A percentile compares a stretch with the other conserved stretches of the same genome.
Conservation (phyloP, 2,888 invertebrate species). For the Ichneumoninae sp. region DNA sequence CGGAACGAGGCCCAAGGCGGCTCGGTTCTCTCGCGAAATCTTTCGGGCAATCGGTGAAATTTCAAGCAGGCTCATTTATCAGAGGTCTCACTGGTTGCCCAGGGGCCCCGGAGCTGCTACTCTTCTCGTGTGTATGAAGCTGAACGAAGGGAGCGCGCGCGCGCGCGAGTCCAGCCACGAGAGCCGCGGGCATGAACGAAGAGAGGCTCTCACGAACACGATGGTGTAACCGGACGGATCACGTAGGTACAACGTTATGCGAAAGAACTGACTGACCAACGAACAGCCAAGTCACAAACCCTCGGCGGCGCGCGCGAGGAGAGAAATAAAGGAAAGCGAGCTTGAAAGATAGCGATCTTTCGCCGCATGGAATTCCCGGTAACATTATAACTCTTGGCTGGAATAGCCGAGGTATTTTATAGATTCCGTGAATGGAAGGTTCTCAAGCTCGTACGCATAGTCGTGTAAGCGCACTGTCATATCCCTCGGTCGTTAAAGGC, state of each 20-base stretch:
- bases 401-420: slow-evolving; percentile 75
- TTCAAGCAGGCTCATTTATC: slow-evolving; percentile 76
- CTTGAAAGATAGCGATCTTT: slow-evolving; percentile 72
- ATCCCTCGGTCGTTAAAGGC: not conserved
- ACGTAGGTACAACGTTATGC: slow-evolving; percentile 18
- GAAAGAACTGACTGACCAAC: slow-evolving; percentile 52
- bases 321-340: slow-evolving; percentile 59
- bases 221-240: slow-evolving; percentile 54
- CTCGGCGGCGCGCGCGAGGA: slow-evolving; percentile 31
- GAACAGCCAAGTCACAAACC: slow-evolving; percentile 29
- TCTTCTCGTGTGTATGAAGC: slow-evolving; percentile 27
- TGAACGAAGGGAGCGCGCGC: slow-evolving; percentile 12
- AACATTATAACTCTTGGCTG: slow-evolving; percentile 53
- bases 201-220: slow-evolving; percentile 37
- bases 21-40: slow-evolving; percentile 68
- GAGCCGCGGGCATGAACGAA: slow-evolving; percentile 51
- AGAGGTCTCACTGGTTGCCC: slow-evolving; percentile 68
- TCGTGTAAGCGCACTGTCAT: not conserved
- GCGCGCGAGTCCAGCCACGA: not conserved
- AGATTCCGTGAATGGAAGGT: slow-evolving; percentile 69
- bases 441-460: not conserved
- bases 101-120: slow-evolving; percentile 44
- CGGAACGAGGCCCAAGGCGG: slow-evolving; percentile 46
- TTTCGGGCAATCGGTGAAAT: slow-evolving; percentile 75
- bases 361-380: slow-evolving; percentile 72